Base-by-base conservation (phyloP, 2,113 vertebrate species). In the Oreotragus oreotragus region DNA sequence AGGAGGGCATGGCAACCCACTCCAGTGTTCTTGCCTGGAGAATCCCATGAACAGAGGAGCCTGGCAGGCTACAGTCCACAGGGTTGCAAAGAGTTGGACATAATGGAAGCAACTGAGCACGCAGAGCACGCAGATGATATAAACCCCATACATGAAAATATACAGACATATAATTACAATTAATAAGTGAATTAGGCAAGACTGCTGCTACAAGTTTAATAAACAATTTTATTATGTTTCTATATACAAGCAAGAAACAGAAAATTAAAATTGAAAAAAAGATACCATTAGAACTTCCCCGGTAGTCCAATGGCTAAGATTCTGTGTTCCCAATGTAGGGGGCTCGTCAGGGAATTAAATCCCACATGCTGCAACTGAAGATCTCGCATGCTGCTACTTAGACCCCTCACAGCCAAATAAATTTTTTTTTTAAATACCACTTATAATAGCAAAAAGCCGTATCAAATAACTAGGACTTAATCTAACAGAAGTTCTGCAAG, bases 251-350 rank as follows among this genome's bases (percentile, higher is more conserved):
- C 49, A 57, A 77, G 53, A 77, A 93, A 57, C 30, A 80, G 28
- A 60, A 76, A 21, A 36, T 58, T 13, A 51, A 85, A 47, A 39
- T 39, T 36, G 4, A 70, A 70, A 36, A 36, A 66, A 36, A 70
- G 39, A 70, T 23, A 39, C n/a, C 66, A 70, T 39, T 70, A 39
- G n/a, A 36, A 39, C 19, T 39, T 70, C 66, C 66, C 2, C 1
- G 1, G n/a, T 70, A 39, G 66, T 39, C 19, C n/a, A 39, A 12
- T 36, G 66, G 66, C 66, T 70, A 70, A 70, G 66, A 70, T 39
- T 70, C 9, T 0, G 0, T 39, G n/a, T 70, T 70, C n/a, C 19
- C n/a, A 70, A 13, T 23, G 66, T n/a, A 12, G 2, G 66, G 5
- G 19, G 19, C 19, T 36, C 8, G 0, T 73, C 66, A 23, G n/a